phyloP scores from a whole-genome alignment of 2,113 vertebrate genomes.

The Mystacornis crossleyi region DNA sequence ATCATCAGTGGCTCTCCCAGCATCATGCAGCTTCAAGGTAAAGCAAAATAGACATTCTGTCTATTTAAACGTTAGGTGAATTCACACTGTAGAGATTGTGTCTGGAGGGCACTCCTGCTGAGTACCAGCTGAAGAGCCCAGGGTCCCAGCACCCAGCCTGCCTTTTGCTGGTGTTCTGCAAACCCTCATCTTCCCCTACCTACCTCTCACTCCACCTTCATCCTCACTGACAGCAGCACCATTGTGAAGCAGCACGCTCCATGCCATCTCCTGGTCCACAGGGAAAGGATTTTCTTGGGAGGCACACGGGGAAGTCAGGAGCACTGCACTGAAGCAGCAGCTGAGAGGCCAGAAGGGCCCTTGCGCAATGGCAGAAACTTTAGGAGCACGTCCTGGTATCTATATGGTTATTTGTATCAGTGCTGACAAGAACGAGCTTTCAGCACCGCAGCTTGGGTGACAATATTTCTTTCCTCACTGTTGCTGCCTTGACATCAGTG shows the following conservation, averaged over 20 bases:
- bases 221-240: rapidly evolving
- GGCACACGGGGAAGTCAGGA: not conserved
- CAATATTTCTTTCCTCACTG: conserved; percentile 49
- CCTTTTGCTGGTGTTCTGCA: not conserved
- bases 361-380: not conserved
- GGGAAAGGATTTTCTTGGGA: not conserved
- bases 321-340: not conserved
- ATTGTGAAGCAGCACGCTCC: not conserved
- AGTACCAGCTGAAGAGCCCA: not conserved
- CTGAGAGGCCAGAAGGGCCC: conserved; percentile 7
- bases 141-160: not conserved
- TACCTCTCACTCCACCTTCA: not conserved
- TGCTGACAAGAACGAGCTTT: conserved; percentile 45
- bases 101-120: not conserved
- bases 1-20: not conserved
- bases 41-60: not conserved
- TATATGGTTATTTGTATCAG: conserved; percentile 38
- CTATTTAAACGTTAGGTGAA: not conserved
- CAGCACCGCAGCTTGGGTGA: conserved; percentile 25
- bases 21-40: not conserved
- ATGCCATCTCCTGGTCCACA: not conserved
- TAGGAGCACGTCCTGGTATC: conserved; percentile 25
- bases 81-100: not conserved
- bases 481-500: conserved; percentile 33
- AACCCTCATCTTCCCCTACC: not conserved